Base-by-base conservation (phyloP, 2,113 vertebrate species). In the Coptodon bakossiorum region DNA sequence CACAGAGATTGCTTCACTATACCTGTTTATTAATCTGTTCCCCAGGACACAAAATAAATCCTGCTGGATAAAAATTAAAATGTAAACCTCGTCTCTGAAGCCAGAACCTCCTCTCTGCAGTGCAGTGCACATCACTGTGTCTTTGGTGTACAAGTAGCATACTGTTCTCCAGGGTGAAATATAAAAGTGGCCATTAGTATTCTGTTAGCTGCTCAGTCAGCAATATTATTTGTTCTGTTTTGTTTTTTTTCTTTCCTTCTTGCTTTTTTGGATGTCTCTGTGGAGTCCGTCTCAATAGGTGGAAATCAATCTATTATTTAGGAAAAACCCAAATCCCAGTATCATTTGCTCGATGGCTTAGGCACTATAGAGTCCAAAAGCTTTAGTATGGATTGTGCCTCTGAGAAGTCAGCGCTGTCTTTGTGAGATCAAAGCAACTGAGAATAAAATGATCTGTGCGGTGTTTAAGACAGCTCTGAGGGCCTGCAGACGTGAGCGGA, bases 391-490 rank as follows among this genome's bases (percentile, higher is more conserved):
- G 94, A 94, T 92, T 92, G 82, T 61, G 84, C 82, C 81, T 83
- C 40, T 81, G 88, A 93, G 91, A 91, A 86, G 85, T 80, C 86
- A 45, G 54, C n/a, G 86, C 84, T 27, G 40, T 87, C 84, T 91
- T 73, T 27, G 52, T 9, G 76, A 96, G 94, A 95, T 96, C 93
- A 96, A 95, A 95, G 95, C 88, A 5, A 85, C 83, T 17, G 89
- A 86, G 89, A 43, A 57, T 82, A 86, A 90, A 66, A 93, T 92
- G 92, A 93, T 90, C 90, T 92, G 91, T 82, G 86, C 3, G 0
- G 82, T 84, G 90, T 94, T 95, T 90, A 91, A 93, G 87, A 56
- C 79, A 29, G 86, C 86, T 88, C 88, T 17, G 80, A 87, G 87
- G 91, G 79, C 81, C 86, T 3, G 83, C 48, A n/a, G 88, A 95